phyloP scores from a whole-genome alignment of 1,140 invertebrate genomes.

The Bombus balteatus region DNA sequence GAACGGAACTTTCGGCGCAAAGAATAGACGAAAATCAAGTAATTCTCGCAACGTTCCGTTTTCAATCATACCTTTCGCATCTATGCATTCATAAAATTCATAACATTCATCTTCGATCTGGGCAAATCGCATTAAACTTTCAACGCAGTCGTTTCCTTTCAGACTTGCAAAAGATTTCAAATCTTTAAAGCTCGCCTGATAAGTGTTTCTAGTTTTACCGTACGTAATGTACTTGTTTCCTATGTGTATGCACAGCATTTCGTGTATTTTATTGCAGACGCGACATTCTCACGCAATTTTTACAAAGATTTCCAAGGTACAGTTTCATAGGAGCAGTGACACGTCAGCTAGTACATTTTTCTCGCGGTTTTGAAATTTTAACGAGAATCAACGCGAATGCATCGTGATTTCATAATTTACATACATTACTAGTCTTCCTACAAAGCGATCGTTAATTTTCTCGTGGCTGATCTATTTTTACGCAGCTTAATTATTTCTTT shows the following conservation, averaged over 20 bases:
- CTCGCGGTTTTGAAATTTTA: neutral
- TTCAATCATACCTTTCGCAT: neutral
- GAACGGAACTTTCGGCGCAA: neutral
- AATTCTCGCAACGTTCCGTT: neutral
- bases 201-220: neutral
- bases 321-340: neutral
- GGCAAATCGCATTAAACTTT: neutral
- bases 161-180: neutral
- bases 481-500: too few relatives aligned
- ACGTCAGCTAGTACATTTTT: neutral
- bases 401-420: neutral
- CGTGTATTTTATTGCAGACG: neutral
- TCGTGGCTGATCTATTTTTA: neutral
- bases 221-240: neutral
- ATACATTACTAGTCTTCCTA: neutral
- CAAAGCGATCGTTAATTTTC: neutral
- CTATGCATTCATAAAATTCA: neutral
- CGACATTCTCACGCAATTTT: neutral
- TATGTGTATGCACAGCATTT: too few relatives aligned
- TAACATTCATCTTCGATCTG: neutral
- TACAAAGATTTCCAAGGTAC: neutral
- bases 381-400: neutral
- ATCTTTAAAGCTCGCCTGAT: too few relatives aligned
- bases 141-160: neutral
- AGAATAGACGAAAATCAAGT: slow-evolving; percentile 5